These are phyloP conservation scores for Margaritifera margaritifera DNA, from an alignment of 2,888 invertebrate genomes.

Conservation along the genomic window DNA sequence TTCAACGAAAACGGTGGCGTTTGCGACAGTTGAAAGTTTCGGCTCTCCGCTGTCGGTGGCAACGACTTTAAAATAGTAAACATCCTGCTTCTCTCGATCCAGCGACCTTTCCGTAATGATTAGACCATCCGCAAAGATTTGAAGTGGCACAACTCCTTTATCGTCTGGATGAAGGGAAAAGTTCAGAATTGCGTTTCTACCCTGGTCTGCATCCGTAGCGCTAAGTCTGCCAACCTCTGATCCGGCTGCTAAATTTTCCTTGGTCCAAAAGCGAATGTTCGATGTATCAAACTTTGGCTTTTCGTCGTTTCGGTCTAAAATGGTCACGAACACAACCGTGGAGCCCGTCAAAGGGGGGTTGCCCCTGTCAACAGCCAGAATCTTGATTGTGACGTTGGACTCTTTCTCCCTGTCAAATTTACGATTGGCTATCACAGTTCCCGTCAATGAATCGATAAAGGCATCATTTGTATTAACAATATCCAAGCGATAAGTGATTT, in stretches of 20 bases:
- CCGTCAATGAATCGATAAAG: slow-evolving; percentile 84
- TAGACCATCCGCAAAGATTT: slow-evolving; percentile 49
- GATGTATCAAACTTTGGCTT: slow-evolving; percentile 93
- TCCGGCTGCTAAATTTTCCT: slow-evolving; percentile 91
- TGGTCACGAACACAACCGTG: slow-evolving; percentile 81
- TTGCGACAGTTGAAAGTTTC: slow-evolving; percentile 43
- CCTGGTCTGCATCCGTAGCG: slow-evolving; percentile 92
- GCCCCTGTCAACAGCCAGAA: slow-evolving; percentile 85
- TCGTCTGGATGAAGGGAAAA: slow-evolving; percentile 20
- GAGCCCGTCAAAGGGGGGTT: slow-evolving; percentile 85
- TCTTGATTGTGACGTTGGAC: slow-evolving; percentile 92
- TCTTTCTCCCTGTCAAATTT: slow-evolving; percentile 85
- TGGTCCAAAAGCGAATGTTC: slow-evolving; percentile 89
- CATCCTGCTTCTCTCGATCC: slow-evolving; percentile 49
- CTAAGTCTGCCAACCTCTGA: slow-evolving; percentile 90
- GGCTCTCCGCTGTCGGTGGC: slow-evolving; percentile 58
- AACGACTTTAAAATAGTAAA: slow-evolving; percentile 55
- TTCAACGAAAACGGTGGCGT: slow-evolving; percentile 53
- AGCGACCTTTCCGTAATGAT: slow-evolving; percentile 53
- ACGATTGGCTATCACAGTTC: slow-evolving; percentile 87
- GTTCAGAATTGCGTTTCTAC: slow-evolving; percentile 80
- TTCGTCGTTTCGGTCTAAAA: slow-evolving; percentile 96
- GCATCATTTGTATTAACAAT: slow-evolving; percentile 83
- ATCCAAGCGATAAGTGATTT: slow-evolving; percentile 75
- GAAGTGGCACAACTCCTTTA: slow-evolving; percentile 47